Conservation (phyloP, 2,888 invertebrate species). For the Himalopsyche anomala region DNA sequence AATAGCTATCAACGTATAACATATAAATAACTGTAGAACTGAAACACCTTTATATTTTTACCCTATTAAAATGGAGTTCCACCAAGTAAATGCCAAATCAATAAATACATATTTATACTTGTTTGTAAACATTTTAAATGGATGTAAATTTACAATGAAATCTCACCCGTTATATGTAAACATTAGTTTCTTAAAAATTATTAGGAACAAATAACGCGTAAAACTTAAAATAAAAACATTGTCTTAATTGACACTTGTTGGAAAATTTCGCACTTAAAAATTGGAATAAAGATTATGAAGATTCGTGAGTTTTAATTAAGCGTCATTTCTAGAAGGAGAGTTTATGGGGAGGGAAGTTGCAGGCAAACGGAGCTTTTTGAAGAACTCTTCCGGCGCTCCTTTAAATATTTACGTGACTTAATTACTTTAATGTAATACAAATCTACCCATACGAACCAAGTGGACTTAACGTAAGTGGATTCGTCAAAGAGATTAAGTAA, state of each 20-base stretch:
- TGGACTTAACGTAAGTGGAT: slow-evolving; percentile 1
- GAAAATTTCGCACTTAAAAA: background rate
- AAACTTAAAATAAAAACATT: too few relatives aligned
- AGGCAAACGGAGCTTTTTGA: slow-evolving; percentile 51
- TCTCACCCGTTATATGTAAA: too few relatives aligned
- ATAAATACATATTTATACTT: too few relatives aligned
- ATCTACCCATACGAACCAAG: slow-evolving; percentile 50
- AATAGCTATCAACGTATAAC: too few relatives aligned
- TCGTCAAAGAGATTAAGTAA: slow-evolving; percentile 59
- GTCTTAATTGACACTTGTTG: background rate
- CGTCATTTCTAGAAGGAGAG: slow-evolving; percentile 47
- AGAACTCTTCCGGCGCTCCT: slow-evolving; percentile 53
- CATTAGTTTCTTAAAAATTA: too few relatives aligned
- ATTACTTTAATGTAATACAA: slow-evolving; percentile 65
- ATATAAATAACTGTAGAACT: too few relatives aligned
- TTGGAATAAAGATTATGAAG: slow-evolving; percentile 52
- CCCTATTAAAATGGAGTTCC: too few relatives aligned
- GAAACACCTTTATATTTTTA: too few relatives aligned
- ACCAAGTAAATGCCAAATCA: too few relatives aligned
- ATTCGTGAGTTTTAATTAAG: slow-evolving; percentile 62
- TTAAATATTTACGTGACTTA: slow-evolving; percentile 66
- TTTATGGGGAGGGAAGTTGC: slow-evolving; percentile 40
- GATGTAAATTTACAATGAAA: too few relatives aligned
- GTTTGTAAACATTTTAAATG: too few relatives aligned
- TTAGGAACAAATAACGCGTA: too few relatives aligned